A percentile compares a stretch with the other conserved stretches of the same genome.
Evolutionary conservation across 2,888 invertebrate species (phyloP).

Genomic region (Agrotis puta): DNA sequence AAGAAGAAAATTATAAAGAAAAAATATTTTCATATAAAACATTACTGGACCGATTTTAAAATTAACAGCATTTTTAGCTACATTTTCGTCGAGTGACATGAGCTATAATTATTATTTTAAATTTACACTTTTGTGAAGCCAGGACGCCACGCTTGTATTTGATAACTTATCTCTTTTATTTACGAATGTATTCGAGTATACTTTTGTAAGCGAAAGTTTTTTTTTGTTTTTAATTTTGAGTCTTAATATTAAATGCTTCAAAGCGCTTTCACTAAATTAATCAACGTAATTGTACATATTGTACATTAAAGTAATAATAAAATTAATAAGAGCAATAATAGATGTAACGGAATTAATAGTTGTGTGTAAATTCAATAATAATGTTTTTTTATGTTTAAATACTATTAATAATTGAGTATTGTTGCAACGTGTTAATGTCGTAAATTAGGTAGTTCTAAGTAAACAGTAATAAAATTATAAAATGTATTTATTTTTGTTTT

Average conservation of each 20-base stretch:
- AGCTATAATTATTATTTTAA: too few species aligned
- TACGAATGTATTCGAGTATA: background rate
- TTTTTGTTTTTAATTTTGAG: too few species aligned
- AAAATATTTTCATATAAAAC: too few species aligned
- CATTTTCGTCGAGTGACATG: too few species aligned
- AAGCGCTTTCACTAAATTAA: constrained; percentile 55
- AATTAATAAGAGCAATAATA: constrained; percentile 74
- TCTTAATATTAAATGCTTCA: constrained; percentile 33
- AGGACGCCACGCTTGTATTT: too few species aligned
- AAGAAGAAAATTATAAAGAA: too few species aligned
- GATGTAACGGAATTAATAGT: constrained; percentile 66
- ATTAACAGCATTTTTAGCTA: too few species aligned
- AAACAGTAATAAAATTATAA: constrained; percentile 68
- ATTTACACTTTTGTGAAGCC: too few species aligned
- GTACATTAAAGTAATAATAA: constrained; percentile 60
- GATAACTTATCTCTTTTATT: background rate
- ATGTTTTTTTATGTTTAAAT: constrained; percentile 69
- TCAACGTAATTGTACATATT: constrained; percentile 65
- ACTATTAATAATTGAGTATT: constrained; percentile 63
- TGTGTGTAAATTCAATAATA: constrained; percentile 65
- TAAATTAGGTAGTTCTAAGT: constrained; percentile 65
- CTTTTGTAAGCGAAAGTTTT: too few species aligned
- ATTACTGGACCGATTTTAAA: too few species aligned
- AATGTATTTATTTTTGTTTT: constrained; percentile 47
- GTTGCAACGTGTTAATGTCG: constrained; percentile 73